Conservation (phyloP, 2,797 vertebrate species). For the Gouania willdenowi region DNA sequence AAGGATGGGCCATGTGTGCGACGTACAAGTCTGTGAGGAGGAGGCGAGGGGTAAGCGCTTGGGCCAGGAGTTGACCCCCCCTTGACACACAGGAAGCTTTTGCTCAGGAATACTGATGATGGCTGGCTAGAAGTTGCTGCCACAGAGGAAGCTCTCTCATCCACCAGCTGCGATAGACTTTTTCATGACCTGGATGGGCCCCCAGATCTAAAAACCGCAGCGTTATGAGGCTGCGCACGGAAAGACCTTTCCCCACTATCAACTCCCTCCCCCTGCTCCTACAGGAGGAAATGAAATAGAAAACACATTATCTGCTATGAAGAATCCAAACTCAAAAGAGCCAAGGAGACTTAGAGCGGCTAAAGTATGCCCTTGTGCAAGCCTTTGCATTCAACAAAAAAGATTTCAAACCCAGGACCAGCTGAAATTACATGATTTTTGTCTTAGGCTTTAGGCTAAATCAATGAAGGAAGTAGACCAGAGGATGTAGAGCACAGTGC, state of each 20-base stretch:
- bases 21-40: constrained; percentile 20
- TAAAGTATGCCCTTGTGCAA: no score
- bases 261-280: constrained; percentile 22
- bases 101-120: constrained; percentile 77
- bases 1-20: constrained; percentile 66
- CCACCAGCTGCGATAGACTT: constrained; percentile 78
- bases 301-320: constrained; percentile 60
- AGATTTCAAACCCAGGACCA: no score
- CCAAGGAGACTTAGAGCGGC: no score
- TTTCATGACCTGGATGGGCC: constrained; percentile 64
- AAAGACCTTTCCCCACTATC: constrained; percentile 43
- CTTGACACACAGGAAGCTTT: constrained; percentile 74
- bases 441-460: constrained; percentile 13
- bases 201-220: constrained; percentile 52
- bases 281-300: constrained; percentile 55
- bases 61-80: constrained; percentile 49
- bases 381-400: constrained; percentile 11
- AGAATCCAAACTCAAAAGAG: no score
- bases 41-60: constrained; percentile 6
- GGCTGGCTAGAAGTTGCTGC: constrained; percentile 56
- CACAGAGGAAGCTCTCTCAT: constrained; percentile 76
- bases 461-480: constrained; percentile 14
- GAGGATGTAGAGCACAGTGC: constrained; percentile 1
- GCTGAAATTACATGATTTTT: constrained; percentile 28
- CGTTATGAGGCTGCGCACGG: constrained; percentile 65